These are phyloP conservation scores for Xylocopa sonorina DNA, from an alignment of 1,140 invertebrate species.

Conservation along the genomic window DNA sequence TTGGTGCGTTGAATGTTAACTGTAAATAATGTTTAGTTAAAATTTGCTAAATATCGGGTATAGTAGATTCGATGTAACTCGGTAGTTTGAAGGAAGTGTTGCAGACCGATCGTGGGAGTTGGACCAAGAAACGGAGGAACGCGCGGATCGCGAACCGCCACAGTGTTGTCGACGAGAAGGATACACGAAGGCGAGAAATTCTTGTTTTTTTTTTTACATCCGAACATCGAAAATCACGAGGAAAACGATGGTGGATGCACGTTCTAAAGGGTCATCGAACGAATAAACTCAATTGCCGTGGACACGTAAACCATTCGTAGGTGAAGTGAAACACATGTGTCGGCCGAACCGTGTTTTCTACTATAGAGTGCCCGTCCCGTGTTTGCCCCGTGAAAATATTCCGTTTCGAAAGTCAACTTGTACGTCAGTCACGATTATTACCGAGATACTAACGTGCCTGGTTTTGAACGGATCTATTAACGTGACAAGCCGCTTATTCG, in stretches of 20 bases:
- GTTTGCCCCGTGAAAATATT: slow-evolving; percentile 57
- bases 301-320: slow-evolving; percentile 59
- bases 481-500: slow-evolving; percentile 60
- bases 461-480: slow-evolving; percentile 51
- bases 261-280: slow-evolving; percentile 55
- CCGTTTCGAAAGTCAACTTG: slow-evolving; percentile 42
- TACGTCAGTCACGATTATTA: slow-evolving; percentile 6
- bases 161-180: slow-evolving; percentile 74
- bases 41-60: slow-evolving; percentile 1
- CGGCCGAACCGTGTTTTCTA: slow-evolving; percentile 66
- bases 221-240: slow-evolving; percentile 68
- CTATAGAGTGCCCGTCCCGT: slow-evolving; percentile 64
- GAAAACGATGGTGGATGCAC: slow-evolving; percentile 64
- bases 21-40: not conserved
- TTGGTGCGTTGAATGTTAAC: not conserved
- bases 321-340: slow-evolving; percentile 72
- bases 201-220: slow-evolving; percentile 68
- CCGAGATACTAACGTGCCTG: slow-evolving; percentile 28
- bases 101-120: slow-evolving; percentile 57
- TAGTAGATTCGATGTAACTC: slow-evolving; percentile 31
- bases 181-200: slow-evolving; percentile 70
- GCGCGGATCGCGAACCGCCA: slow-evolving; percentile 70
- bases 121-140: slow-evolving; percentile 65
- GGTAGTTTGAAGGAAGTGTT: slow-evolving; percentile 30
- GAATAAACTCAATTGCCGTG: slow-evolving; percentile 52